phyloP scores from a whole-genome alignment of 2,888 invertebrate species.

The Hirtodrosophila duncani region DNA sequence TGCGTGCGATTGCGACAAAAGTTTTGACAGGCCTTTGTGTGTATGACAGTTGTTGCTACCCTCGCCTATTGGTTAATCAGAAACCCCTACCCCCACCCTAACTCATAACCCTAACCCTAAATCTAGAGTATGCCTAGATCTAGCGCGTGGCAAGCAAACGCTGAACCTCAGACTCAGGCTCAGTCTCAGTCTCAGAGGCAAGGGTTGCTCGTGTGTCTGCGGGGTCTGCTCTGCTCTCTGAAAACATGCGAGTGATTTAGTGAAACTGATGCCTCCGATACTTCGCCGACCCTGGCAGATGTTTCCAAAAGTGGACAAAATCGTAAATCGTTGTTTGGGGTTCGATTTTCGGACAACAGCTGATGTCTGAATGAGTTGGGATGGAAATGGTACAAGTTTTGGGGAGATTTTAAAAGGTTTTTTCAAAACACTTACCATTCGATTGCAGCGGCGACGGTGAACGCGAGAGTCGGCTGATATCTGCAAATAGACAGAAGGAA shows the following conservation, averaged over 20 bases:
- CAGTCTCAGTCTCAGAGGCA: too few species aligned
- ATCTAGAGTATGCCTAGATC: constrained; percentile 4
- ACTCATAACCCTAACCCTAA: constrained; percentile 23
- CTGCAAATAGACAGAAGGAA: constrained; percentile 57
- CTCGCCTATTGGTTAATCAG: constrained; percentile 4
- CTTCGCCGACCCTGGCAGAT: constrained; percentile 69
- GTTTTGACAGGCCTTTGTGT: constrained; percentile 55
- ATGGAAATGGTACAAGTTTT: constrained; percentile 3
- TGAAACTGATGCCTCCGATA: constrained; percentile 75
- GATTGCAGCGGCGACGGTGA: constrained; percentile 88
- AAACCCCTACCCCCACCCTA: constrained; percentile 10
- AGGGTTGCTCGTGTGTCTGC: constrained; percentile 42
- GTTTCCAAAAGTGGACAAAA: constrained; percentile 71
- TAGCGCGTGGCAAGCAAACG: constrained; percentile 58
- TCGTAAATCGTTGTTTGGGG: constrained; percentile 68
- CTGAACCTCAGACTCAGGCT: constrained; percentile 26
- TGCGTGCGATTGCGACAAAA: constrained; percentile 37
- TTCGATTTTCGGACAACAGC: constrained; percentile 61
- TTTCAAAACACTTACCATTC: constrained; percentile 81
- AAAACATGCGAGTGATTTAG: constrained; percentile 53
- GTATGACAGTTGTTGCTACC: constrained; percentile 1
- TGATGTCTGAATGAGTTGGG: constrained; percentile 41
- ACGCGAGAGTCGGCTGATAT: constrained; percentile 84
- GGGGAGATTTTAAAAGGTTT: neutral
- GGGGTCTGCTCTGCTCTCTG: constrained; percentile 32